phyloP scores from a whole-genome alignment of 2,888 invertebrate species.

The Lepeophtheirus nordmannii region DNA sequence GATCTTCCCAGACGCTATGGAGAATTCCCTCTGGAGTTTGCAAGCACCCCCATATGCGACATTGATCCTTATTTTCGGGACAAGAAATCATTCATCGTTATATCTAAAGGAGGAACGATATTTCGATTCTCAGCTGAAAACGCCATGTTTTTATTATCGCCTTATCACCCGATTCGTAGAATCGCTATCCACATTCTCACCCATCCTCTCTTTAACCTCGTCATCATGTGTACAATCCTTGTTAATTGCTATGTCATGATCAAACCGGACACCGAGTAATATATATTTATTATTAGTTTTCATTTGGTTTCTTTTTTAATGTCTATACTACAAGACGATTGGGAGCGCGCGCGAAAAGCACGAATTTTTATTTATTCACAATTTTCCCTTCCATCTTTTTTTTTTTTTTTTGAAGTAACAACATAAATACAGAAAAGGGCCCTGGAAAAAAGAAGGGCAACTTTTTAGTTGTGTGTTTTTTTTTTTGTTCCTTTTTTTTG shows the following conservation, averaged over 20 bases:
- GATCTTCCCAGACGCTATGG: slow-evolving; percentile 24
- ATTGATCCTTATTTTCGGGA: slow-evolving; percentile 22
- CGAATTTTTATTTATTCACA: too few relatives aligned
- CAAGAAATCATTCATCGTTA: slow-evolving; percentile 20
- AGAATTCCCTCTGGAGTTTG: slow-evolving; percentile 22
- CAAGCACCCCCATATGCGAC: slow-evolving; percentile 20
- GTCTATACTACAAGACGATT: too few relatives aligned
- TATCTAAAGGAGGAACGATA: slow-evolving; percentile 19
- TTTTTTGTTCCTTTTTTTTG: too few relatives aligned
- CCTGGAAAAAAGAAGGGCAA: too few relatives aligned
- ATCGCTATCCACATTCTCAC: slow-evolving; percentile 17
- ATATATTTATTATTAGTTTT: too few relatives aligned
- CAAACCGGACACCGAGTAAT: slow-evolving; percentile 16
- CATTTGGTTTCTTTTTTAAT: too few relatives aligned
- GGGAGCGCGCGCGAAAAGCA: too few relatives aligned
- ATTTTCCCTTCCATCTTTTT: too few relatives aligned
- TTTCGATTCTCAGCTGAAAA: slow-evolving; percentile 22
- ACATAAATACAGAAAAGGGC: too few relatives aligned
- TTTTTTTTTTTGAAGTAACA: too few relatives aligned
- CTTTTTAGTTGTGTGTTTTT: too few relatives aligned
- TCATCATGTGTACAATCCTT: slow-evolving; percentile 23
- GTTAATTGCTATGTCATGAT: slow-evolving; percentile 25
- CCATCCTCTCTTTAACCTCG: slow-evolving; percentile 17
- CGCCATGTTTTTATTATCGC: slow-evolving; percentile 20
- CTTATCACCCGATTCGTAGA: slow-evolving; percentile 23